Percentiles rank a stretch among this genome's conserved stretches.
Conservation (phyloP, 2,888 invertebrate genomes). For the Parochlus steinenii region DNA sequence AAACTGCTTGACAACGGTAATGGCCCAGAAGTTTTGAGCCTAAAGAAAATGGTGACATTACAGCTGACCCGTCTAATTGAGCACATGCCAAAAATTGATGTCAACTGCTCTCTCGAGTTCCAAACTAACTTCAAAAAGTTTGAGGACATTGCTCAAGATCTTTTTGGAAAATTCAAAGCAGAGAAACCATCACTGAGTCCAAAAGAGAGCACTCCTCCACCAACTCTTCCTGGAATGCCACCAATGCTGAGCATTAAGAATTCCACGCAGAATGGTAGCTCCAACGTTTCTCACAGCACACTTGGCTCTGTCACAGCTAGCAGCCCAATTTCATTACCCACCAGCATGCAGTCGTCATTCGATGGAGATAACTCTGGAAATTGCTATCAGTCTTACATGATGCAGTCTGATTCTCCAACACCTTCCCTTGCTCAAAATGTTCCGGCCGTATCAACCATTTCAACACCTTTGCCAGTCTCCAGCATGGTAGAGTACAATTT, state of each 20-base stretch:
- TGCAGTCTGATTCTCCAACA: constrained; percentile 26
- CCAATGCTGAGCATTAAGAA: constrained; percentile 21
- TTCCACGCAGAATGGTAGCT: constrained; percentile 20
- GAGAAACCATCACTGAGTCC: constrained; percentile 34
- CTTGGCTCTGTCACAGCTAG: constrained; percentile 35
- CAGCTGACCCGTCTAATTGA: constrained; percentile 65
- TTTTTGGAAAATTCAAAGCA: constrained; percentile 57
- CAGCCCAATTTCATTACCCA: constrained; percentile 47
- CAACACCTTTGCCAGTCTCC: constrained; percentile 35
- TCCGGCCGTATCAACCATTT: constrained; percentile 26
- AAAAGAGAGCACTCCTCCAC: constrained; percentile 34
- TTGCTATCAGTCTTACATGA: neutral
- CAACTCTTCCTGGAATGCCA: constrained; percentile 35
- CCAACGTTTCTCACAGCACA: constrained; percentile 18
- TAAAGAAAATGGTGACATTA: constrained; percentile 60
- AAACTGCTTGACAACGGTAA: constrained; percentile 71
- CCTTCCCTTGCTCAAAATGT: constrained; percentile 26
- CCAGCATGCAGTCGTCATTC: constrained; percentile 59
- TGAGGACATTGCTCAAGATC: constrained; percentile 50
- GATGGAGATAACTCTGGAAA: constrained; percentile 44
- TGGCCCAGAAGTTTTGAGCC: constrained; percentile 65
- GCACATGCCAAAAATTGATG: constrained; percentile 65
- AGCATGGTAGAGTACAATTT: constrained; percentile 78
- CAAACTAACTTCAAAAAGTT: constrained; percentile 64
- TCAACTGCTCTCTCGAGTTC: constrained; percentile 65